Base-by-base conservation (phyloP, 2,113 vertebrate species). In the Miniopterus natalensis region DNA sequence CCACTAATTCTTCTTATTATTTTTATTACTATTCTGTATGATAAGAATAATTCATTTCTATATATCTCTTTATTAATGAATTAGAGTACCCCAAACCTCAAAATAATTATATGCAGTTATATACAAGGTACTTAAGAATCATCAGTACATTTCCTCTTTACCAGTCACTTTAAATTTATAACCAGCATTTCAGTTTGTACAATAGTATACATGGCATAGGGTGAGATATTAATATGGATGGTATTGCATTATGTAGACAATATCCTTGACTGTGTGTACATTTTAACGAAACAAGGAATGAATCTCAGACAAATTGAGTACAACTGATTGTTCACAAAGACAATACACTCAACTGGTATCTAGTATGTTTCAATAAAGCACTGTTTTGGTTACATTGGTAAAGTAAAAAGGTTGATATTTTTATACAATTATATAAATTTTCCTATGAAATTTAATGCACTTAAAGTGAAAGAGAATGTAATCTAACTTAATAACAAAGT, bases 251-350 rank as follows among this genome's bases (percentile, higher is more conserved):
- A 68, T 53, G 25, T 36, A 59, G 74, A 66, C 18, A 84, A 45
- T 36, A 36, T 78, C n/a, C 45, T 92, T 88, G 29, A 68, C 18
- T 86, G 51, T 36, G 14, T 65, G 27, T 73, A 11, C 40, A 84
- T 84, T 84, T 96, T 84, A 79, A 84, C 27, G 20, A 90, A 95
- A 36, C 49, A 90, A 86, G 47, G 49, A 89, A 31, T 95, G 74
- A 89, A 23, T 92, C 45, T 71, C 51, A 90, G 49, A 55, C 12
- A 95, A 84, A 80, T 15, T 70, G 77, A 84, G 75, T 15, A 55
- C 27, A 94, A 78, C 74, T 71, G 53, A 31, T 63, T 91, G 29
- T 75, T 83, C 17, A 40, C 65, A 40, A 83, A 77, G 18, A 25
- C 31, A 90, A 86, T 80, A 70, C 21, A 92, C 53, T 68, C 68